Base-by-base conservation (phyloP, 2,888 invertebrate genomes). In the Entomobrya proxima region DNA sequence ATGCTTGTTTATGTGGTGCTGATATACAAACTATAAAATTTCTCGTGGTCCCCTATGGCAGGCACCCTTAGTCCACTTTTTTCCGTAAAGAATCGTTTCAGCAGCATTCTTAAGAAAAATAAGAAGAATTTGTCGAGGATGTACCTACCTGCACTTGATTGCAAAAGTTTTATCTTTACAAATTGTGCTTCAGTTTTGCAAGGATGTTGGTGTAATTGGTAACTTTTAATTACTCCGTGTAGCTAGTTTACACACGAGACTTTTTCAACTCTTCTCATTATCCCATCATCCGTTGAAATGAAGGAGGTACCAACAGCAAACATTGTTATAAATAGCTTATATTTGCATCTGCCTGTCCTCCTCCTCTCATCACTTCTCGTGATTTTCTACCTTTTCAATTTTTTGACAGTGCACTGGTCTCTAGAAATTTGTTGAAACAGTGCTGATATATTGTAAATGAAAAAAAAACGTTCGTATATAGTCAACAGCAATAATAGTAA, bases 51-150 rank as follows among this genome's bases (percentile, higher is more conserved):
- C 58, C 61, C 30, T 27, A 61, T 58, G 58, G 61, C 55, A 40
- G 58, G 61, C 55, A 40, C 27, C 40, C 37, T 77, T 58, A 77
- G 40, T 77, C 76, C 30, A 72, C 72, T 72, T 72, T 72, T 47
- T 72, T 72, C 72, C 72, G 47, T 72, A 72, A 72, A 72, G 47
- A 24, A n/a, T n/a, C n/a, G n/a, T 47, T 69, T 72, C 47, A 72
- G 47, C 47, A 47, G 72, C 72, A 47, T 30, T 47, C 47, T 44
- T 15, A 72, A 72, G 37, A 13, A 35, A 61, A 32, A 3, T 64
- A 35, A n/a, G n/a, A n/a, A n/a, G n/a, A n/a, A 21, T 67, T 18
- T 30, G 58, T 58, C 58, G 58, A 58, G 27, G 13, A 35, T 67
- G 64, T 67, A 37, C 21, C 35, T 37, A 67, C 21, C 35, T 37